Conservation (phyloP, 2,797 vertebrate species). For the Apogon talboti region DNA sequence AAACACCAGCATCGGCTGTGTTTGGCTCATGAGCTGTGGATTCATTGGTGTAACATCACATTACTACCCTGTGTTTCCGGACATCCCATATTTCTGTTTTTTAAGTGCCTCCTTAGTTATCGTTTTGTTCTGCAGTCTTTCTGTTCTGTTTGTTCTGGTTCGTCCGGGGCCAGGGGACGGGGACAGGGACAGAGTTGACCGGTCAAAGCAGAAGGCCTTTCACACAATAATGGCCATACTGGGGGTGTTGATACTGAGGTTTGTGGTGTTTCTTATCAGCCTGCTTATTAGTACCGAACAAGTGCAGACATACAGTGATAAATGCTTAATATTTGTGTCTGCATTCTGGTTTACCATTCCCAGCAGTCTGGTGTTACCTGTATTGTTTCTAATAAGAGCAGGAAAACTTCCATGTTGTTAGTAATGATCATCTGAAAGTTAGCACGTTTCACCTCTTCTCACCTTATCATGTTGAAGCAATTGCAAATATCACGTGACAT, state of each 20-base stretch:
- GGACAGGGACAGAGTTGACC: neutral
- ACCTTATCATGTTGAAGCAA: too few relatives aligned
- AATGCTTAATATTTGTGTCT: neutral
- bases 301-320: too few relatives aligned
- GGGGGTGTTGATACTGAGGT: constrained; percentile 1
- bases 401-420: too few relatives aligned
- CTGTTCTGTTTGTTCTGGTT: constrained; percentile 31
- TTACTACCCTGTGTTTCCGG: rapidly evolving
- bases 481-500: too few relatives aligned
- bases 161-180: constrained; percentile 15
- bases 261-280: neutral
- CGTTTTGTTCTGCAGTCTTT: constrained; percentile 29
- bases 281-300: too few relatives aligned
- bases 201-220: constrained; percentile 32
- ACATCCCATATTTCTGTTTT: rapidly evolving
- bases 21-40: constrained; percentile 23
- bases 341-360: too few relatives aligned
- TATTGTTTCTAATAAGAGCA: too few relatives aligned
- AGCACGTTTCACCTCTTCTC: too few relatives aligned
- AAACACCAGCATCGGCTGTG: neutral
- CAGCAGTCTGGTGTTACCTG: too few relatives aligned
- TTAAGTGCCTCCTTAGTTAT: neutral
- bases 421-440: too few relatives aligned
- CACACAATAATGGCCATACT: neutral
- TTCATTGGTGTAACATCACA: rapidly evolving